Evolutionary conservation across 1,140 invertebrate species (phyloP), one percentile per base, ranked within the genome.

Genomic region (Drosophila triauraria): DNA sequence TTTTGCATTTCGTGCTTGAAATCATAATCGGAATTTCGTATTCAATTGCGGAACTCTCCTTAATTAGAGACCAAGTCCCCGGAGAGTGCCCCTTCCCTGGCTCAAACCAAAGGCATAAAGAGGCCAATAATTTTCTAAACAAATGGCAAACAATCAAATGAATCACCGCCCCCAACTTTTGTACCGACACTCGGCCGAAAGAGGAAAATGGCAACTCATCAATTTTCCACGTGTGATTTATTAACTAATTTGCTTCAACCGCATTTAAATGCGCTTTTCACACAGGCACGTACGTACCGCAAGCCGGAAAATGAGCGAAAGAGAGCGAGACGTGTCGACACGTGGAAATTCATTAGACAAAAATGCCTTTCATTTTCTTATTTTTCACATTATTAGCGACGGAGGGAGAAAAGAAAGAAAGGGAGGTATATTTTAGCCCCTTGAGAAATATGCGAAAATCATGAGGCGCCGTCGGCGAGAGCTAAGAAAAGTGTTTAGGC

Each of bases 171-270:
- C 51, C 35, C 12, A 38, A 56, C 53, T 38, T 38, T 38, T 38
- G 3, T 13, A 13, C 35, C 35, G 35, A 10, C 35, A 54, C 51
- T 20, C 35, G 38, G 43, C 51, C 67, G 23, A 48, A 42, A 42
- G 35, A 50, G 68, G 67, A 60, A 75, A 80, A 90, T 78, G 85
- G 75, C 75, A 90, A 80, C 85, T 90, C 85, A 90, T 90, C 85
- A 90, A 90, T 90, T 90, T 85, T 82, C 78, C 75, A 85, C 82
- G 71, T 90, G 85, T 90, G 85, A 90, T 90, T 90, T 90, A 90
- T 90, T 85, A 91, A 90, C 85, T 90, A 91, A 90, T 90, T 90
- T 90, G 80, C 75, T 78, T 72, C 70, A 74, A 72, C 80, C 82
- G 80, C 82, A 90, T 87, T 87, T 87, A 88, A 87, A 87, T 88